A percentile compares a stretch with the other conserved stretches of the same genome.
These are phyloP conservation scores for Geopemphigus sp. DNA, from an alignment of 1,140 invertebrate genomes.

Conservation along the genomic window DNA sequence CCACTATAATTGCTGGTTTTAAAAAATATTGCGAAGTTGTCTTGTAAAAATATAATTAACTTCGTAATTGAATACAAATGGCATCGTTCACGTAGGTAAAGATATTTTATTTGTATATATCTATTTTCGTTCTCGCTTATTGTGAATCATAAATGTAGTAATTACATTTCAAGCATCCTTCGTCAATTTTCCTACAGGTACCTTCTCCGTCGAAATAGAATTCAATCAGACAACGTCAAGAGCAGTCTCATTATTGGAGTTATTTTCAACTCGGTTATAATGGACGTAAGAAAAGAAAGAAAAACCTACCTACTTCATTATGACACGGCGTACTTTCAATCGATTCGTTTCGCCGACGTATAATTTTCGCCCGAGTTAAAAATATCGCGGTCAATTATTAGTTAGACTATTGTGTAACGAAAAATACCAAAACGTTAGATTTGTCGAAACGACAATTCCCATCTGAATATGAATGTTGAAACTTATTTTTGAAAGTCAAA, in stretches of 20 bases:
- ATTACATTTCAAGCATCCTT: constrained; percentile 20
- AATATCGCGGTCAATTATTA: background rate
- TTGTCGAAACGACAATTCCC: no score
- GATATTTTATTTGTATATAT: background rate
- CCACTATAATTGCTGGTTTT: no score
- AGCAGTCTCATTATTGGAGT: constrained; percentile 7
- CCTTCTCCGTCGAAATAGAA: background rate
- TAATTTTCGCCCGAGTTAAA: background rate
- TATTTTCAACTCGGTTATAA: background rate
- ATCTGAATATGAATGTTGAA: no score
- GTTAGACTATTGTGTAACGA: background rate
- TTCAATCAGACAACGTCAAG: constrained; percentile 38
- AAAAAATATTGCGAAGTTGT: no score
- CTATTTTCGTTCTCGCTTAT: background rate
- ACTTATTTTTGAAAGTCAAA: no score
- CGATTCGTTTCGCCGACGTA: constrained; percentile 14
- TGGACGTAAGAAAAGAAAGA: background rate
- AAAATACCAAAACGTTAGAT: no score
- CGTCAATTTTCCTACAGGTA: background rate
- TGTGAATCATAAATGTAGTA: constrained; percentile 8
- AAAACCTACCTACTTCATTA: constrained; percentile 2
- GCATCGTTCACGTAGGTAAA: background rate
- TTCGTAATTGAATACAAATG: no score
- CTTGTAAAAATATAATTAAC: no score
- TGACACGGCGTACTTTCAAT: constrained; percentile 1